phyloP scores from a whole-genome alignment of 2,888 invertebrate genomes.

The Acanthosepion lycidas region DNA sequence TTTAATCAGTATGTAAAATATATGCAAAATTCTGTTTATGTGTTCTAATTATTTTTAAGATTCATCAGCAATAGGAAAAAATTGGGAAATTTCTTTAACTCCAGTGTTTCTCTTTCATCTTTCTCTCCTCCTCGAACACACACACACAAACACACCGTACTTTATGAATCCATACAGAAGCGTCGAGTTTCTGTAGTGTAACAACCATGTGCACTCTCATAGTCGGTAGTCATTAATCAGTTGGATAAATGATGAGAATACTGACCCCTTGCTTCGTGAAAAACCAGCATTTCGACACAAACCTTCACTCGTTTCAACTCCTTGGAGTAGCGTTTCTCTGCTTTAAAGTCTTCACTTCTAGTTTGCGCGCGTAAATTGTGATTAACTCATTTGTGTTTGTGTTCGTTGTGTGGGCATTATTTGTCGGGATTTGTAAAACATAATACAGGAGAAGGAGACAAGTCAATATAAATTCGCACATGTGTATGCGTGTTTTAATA shows the following conservation, averaged over 20 bases:
- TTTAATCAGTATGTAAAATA: too few species aligned
- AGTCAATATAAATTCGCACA: not conserved
- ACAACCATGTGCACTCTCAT: not conserved
- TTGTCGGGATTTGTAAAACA: not conserved
- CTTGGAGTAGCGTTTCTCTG: not conserved
- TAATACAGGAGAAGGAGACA: not conserved
- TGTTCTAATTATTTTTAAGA: not conserved
- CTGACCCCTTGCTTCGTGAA: not conserved
- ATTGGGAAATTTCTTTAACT: too few species aligned
- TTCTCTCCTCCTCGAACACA: not conserved
- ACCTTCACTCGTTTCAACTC: not conserved
- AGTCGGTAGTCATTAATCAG: not conserved
- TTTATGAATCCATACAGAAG: not conserved
- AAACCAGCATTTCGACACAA: not conserved
- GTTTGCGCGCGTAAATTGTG: not conserved
- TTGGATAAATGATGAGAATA: not conserved
- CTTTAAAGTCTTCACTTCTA: not conserved
- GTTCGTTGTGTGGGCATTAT: not conserved
- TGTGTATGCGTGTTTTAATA: not conserved
- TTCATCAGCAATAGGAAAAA: too few species aligned
- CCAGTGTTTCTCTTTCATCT: not conserved
- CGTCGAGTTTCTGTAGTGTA: not conserved
- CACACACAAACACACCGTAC: not conserved
- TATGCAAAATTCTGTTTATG: too few species aligned
- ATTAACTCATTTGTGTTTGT: not conserved